A percentile compares a stretch with the other conserved stretches of the same genome.
Evolutionary conservation across 2,113 vertebrate genomes (phyloP).

Genomic region (Callionymus lyra): DNA sequence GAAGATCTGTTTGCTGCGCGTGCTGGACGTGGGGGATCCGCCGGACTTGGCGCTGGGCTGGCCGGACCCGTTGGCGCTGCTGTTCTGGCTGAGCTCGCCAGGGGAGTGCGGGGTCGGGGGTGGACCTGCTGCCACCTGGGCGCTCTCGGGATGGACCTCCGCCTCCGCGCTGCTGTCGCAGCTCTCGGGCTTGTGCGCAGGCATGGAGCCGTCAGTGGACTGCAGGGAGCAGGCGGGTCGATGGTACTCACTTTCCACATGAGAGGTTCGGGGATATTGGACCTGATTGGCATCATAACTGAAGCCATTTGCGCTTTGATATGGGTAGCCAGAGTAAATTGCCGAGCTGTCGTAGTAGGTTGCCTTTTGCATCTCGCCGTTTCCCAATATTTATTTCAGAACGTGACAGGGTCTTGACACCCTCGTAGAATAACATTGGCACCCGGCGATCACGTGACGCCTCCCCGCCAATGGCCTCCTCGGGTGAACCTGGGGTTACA

Average conservation of each 20-base stretch:
- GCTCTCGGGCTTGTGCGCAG: slow-evolving; percentile 83
- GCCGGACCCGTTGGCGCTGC: slow-evolving; percentile 75
- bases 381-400: slow-evolving; percentile 97
- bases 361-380: slow-evolving; percentile 99
- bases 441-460: slow-evolving; percentile 95
- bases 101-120: slow-evolving; percentile 72
- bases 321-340: slow-evolving; percentile 98
- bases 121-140: slow-evolving; percentile 62
- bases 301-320: slow-evolving; percentile 98
- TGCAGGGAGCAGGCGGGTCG: slow-evolving; percentile 92
- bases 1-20: slow-evolving; percentile 91
- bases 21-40: slow-evolving; percentile 72
- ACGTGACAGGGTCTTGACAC: slow-evolving; percentile 99
- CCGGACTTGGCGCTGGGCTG: slow-evolving; percentile 73
- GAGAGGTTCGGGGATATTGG: slow-evolving; percentile 85
- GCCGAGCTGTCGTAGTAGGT: slow-evolving; percentile 98
- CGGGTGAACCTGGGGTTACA: slow-evolving; percentile 87
- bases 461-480: slow-evolving; percentile 94
- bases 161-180: slow-evolving; percentile 80
- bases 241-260: slow-evolving; percentile 91
- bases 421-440: slow-evolving; percentile 99
- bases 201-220: slow-evolving; percentile 76
- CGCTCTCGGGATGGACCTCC: slow-evolving; percentile 71
- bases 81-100: slow-evolving; percentile 78
- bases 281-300: slow-evolving; percentile 95